Evolutionary conservation across 92 coral and sea anemone genomes (phyloP), one percentile per base, ranked within the genome.

Genomic region (Anthopleura xanthogrammica): DNA sequence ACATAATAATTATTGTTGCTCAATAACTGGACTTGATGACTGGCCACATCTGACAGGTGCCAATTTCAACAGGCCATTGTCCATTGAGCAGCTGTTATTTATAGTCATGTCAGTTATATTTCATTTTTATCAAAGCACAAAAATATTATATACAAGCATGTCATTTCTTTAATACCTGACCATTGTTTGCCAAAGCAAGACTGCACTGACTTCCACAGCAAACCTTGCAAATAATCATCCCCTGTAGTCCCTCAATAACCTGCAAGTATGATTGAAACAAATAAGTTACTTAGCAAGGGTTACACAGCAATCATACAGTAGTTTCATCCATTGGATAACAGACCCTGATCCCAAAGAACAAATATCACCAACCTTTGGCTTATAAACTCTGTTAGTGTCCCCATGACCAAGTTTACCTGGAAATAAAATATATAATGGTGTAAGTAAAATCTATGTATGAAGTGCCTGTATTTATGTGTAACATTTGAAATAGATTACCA

Each of bases 401-500:
- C 97, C 94, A 88, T 93, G 97, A 39, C 97, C 97, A 78, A 93
- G 94, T 93, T 93, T 93, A 77, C 97, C 97, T 93, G 84, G 42
- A 66, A 80, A 7, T 39, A 22, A 52, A 52, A 77, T 55, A 77
- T 8, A 52, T 52, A n/a, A 20, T 46, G 50, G 50, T 29, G 36
- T 29, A 29, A 29, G 36, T 29, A 29, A 29, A 29, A 41, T 16
- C 7, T 75, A 23, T 3, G 46, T 72, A 70, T 2, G 43, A 23
- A 22, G 75, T 70, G 50, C 7, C 50, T 46, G 9, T 46, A 70
- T 58, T 16, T 14, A 58, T 58, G 19, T 58, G 64, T 58, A 20
- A 62, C 19, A 23, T 62, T 62, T 6, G 23, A 52, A 16, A 6
- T 68, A 11, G 5, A 76, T 62, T 60, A 93, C 97, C 97, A 89